Conservation (phyloP, 2,888 invertebrate genomes). For the Zygothrica quintamaculata region DNA sequence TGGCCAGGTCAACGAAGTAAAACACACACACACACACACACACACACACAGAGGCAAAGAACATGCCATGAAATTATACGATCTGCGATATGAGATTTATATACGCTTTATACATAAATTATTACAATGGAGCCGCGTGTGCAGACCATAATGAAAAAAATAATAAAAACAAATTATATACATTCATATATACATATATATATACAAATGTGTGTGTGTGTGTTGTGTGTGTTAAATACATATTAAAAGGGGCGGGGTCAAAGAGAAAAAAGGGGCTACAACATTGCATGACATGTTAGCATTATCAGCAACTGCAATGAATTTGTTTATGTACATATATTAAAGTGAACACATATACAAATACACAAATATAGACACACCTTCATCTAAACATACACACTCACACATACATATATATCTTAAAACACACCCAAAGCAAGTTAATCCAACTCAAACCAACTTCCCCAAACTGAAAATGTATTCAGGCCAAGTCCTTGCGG, state of each 20-base stretch:
- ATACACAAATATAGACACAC: background rate
- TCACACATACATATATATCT: too few relatives aligned
- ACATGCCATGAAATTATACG: slow-evolving; percentile 71
- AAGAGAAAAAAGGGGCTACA: slow-evolving; percentile 27
- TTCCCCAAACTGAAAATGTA: slow-evolving; percentile 46
- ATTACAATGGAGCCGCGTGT: slow-evolving; percentile 36
- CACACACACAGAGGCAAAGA: slow-evolving; percentile 9
- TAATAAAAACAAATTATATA: slow-evolving; percentile 9
- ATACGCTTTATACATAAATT: slow-evolving; percentile 25
- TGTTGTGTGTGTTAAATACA: too few relatives aligned
- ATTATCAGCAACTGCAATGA: slow-evolving; percentile 46
- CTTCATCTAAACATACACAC: background rate
- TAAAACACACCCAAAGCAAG: too few relatives aligned
- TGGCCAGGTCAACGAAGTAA: slow-evolving; percentile 43
- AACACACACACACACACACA: background rate
- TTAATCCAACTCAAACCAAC: too few relatives aligned
- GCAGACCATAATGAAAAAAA: slow-evolving; percentile 9
- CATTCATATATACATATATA: too few relatives aligned
- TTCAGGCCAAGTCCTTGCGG: slow-evolving; percentile 62
- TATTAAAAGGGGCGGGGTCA: too few relatives aligned
- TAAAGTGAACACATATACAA: slow-evolving; percentile 2
- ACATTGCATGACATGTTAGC: slow-evolving; percentile 66
- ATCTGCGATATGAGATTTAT: slow-evolving; percentile 49
- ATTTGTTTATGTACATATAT: slow-evolving; percentile 18
- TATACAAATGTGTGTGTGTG: too few relatives aligned